A percentile compares a stretch with the other conserved stretches of the same genome.
Conservation (phyloP, 92 coral and sea anemone species). For the Zoanthus sansibaricus region DNA sequence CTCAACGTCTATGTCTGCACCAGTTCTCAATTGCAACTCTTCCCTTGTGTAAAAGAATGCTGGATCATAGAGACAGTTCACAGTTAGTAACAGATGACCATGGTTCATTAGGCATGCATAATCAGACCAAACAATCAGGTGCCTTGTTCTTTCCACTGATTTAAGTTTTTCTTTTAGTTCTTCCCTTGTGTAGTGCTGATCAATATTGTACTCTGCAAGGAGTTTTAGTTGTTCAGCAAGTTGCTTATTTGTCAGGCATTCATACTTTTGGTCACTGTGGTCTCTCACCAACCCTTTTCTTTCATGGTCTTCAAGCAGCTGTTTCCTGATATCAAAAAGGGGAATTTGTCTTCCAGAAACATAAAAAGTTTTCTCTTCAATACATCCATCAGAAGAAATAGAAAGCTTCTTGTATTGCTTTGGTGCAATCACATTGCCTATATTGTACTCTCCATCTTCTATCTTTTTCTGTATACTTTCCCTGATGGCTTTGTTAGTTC, state of each 20-base stretch:
- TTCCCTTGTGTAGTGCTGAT: no score
- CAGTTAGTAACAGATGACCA: constrained; percentile 37
- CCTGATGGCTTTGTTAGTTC: constrained; percentile 3
- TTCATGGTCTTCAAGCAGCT: no score
- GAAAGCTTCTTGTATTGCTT: neutral
- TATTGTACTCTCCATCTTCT: neutral
- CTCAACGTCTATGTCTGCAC: constrained; percentile 52
- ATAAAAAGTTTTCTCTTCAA: constrained; percentile 4
- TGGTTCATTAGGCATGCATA: constrained; percentile 23
- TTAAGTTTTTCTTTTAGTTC: neutral
- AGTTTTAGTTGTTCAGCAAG: no score
- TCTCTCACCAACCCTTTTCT: no score
- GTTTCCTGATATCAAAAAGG: no score
- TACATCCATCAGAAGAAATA: neutral
- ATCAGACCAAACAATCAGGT: no score
- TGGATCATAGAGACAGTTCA: constrained; percentile 22
- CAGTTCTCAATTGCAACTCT: neutral
- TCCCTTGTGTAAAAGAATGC: constrained; percentile 39
- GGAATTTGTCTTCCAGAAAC: constrained; percentile 35
- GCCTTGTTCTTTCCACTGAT: no score
- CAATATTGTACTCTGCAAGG: no score
- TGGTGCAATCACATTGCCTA: constrained; percentile 21
- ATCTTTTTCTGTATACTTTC: neutral
- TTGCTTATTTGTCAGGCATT: no score
- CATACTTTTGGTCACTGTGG: no score